Percentiles rank a stretch among this genome's conserved stretches.
Evolutionary conservation across 2,113 vertebrate genomes (phyloP).

Genomic region (Melierax canorus): DNA sequence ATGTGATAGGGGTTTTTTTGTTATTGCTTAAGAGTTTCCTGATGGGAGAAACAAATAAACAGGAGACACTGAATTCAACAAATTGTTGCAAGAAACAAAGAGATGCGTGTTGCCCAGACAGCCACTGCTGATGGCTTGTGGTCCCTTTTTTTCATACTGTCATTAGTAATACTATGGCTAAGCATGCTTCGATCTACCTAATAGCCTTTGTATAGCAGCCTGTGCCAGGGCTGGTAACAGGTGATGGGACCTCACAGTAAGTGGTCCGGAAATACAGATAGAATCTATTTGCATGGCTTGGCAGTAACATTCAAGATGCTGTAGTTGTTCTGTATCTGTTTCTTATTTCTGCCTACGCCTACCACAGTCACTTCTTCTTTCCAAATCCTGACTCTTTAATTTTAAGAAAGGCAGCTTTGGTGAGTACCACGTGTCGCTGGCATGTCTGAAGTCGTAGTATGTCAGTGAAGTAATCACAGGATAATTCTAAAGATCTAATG

Average conservation of each 20-base stretch:
- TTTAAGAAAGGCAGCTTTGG: not conserved
- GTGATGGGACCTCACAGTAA: not conserved
- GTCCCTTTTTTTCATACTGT: not conserved
- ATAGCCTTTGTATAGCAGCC: not conserved
- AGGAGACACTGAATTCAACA: not conserved
- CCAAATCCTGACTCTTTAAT: not conserved
- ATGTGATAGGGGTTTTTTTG: not conserved
- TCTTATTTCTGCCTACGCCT: not conserved
- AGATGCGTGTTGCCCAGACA: not conserved
- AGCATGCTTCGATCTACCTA: not conserved
- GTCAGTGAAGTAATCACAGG: not conserved
- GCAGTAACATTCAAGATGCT: not conserved
- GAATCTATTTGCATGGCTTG: not conserved
- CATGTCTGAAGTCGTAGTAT: not conserved
- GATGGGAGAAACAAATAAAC: not conserved
- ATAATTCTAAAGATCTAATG: not conserved
- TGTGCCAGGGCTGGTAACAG: not conserved
- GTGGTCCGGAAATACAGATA: not conserved
- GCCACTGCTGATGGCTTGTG: not conserved
- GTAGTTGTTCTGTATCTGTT: not conserved
- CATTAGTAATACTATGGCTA: not conserved
- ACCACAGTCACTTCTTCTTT: not conserved
- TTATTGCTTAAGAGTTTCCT: not conserved
- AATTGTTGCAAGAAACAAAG: not conserved
- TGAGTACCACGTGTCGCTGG: not conserved